Evolutionary conservation across 2,888 invertebrate genomes (phyloP).

Genomic region (Eupithecia subumbrata): DNA sequence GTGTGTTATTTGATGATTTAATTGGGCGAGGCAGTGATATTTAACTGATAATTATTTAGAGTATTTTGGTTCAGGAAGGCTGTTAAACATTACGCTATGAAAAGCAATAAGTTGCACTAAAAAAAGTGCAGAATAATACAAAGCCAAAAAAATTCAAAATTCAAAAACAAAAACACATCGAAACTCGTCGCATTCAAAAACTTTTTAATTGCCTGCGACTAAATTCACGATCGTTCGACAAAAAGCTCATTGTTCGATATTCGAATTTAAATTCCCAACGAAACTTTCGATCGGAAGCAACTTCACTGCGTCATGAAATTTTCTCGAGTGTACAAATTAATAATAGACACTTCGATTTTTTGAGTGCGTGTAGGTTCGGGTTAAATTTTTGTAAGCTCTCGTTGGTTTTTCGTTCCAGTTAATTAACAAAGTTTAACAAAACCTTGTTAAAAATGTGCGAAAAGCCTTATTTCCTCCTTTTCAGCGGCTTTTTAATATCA

Average conservation of each 20-base stretch:
- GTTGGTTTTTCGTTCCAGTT: not conserved
- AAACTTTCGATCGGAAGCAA: constrained; percentile 62
- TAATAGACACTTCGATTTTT: constrained; percentile 59
- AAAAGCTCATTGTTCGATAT: constrained; percentile 72
- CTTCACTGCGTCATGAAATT: constrained; percentile 64
- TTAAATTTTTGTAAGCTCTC: constrained; percentile 39
- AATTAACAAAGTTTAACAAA: not conserved
- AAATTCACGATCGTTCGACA: constrained; percentile 75
- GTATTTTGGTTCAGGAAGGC: not conserved
- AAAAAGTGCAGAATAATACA: constrained; percentile 15
- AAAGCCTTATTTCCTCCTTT: not conserved
- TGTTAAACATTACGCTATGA: not conserved
- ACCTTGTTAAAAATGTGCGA: not conserved
- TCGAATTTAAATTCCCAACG: constrained; percentile 64
- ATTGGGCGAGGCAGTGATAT: constrained; percentile 20
- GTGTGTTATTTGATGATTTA: constrained; percentile 40
- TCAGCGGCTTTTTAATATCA: not conserved
- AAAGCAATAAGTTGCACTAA: not conserved
- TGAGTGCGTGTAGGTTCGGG: constrained; percentile 54
- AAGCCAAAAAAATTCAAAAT: constrained; percentile 39
- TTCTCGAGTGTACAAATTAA: constrained; percentile 55
- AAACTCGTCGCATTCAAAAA: constrained; percentile 61
- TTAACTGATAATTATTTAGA: not conserved
- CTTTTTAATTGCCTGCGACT: constrained; percentile 78
- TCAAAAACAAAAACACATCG: constrained; percentile 47